Base-by-base conservation (phyloP, 2,888 invertebrate species). In the Omphaloscelis lunosa region DNA sequence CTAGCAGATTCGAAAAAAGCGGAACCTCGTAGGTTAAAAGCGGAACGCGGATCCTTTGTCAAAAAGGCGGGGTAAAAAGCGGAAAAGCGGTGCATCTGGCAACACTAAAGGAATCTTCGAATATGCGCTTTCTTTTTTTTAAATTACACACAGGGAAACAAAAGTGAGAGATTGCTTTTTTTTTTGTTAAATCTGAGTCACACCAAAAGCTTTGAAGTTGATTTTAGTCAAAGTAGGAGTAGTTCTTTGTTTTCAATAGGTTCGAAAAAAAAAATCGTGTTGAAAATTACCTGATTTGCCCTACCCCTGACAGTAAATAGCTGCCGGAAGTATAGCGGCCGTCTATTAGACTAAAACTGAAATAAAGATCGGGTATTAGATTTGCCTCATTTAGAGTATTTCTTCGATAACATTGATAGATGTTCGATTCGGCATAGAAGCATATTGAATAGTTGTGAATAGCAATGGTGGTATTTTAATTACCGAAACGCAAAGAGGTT, bases 91-190 rank as follows among this genome's bases (percentile, higher is more conserved):
- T n/a, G n/a, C n/a, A n/a, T n/a, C n/a, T n/a, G n/a, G n/a, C n/a
- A n/a, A n/a, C n/a, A n/a, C n/a, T 34, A 5, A 27, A 59, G 27
- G 11, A 2, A 15, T 23, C 4, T 79, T 79, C 15, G 48, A 79
- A 45, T 39, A 62, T 17, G 6, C 9, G 8, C 34, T 34, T 77
- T 78, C 48, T 17, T 4, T 66, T 79, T 62, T 62, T 61, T 2
- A 72, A 73, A 45, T 20, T n/a, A 23, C 11, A n/a, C 12, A 48
- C 9, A 12, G 23, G 53, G 17, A 59, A 45, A 56, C 45, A 29
- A 63, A 77, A 48, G 17, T 1, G 20, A 58, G 5, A 45, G 12
- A 45, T 56, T 1, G 27, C 41, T 39, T 73, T 72, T 56, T 72
- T 23, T 45, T 29, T 48, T 66, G 6, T 63, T 45, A 3, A 27